Evolutionary conservation across 2,113 vertebrate species (phyloP).

Genomic region (Struthidea cinerea): DNA sequence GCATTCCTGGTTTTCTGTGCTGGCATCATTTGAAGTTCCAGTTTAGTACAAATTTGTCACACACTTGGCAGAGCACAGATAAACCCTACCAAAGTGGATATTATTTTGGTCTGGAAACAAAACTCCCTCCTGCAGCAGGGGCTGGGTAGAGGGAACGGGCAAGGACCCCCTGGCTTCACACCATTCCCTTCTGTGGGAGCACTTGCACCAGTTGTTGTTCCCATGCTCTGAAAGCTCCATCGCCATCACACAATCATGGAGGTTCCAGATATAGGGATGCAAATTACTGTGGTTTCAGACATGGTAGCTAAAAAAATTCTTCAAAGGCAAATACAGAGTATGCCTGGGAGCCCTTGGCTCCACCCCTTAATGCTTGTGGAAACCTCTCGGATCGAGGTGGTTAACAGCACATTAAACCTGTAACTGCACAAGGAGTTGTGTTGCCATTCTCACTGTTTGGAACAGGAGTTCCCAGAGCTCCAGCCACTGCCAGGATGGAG

Average conservation of each 20-base stretch:
- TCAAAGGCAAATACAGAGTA: background rate
- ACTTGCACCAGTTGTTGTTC: background rate
- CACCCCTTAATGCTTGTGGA: background rate
- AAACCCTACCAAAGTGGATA: background rate
- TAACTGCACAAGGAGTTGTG: background rate
- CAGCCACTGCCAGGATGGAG: background rate
- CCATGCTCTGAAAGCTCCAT: background rate
- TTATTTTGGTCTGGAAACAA: background rate
- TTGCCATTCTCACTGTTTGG: background rate
- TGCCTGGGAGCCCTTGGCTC: background rate
- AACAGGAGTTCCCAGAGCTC: background rate
- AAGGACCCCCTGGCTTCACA: background rate
- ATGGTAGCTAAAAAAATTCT: background rate
- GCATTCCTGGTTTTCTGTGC: background rate
- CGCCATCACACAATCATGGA: background rate
- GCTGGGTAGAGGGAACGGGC: background rate
- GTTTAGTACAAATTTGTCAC: background rate
- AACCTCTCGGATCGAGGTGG: background rate
- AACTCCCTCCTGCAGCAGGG: background rate
- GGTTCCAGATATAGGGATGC: fast-evolving
- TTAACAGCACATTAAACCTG: background rate
- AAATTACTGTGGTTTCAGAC: fast-evolving
- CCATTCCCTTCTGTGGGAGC: background rate
- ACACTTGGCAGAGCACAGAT: background rate
- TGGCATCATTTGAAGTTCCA: background rate